Conservation (phyloP, 92 coral and sea anemone species). For the Chrysogorgia sp. region DNA sequence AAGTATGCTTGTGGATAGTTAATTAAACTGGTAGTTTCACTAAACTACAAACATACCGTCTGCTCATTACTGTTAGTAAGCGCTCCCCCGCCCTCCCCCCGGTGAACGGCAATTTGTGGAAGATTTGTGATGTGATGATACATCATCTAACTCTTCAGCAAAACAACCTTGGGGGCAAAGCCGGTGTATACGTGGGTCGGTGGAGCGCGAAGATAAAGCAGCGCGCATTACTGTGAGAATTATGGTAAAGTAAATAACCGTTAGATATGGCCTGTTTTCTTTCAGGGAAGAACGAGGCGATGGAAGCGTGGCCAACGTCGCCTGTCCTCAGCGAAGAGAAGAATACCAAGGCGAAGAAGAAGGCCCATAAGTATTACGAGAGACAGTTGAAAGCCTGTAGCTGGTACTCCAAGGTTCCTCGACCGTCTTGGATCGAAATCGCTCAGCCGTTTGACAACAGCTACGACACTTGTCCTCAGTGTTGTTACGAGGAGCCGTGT, state of each 20-base stretch:
- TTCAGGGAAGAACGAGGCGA: conserved; percentile 18
- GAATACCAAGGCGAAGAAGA: conserved; percentile 28
- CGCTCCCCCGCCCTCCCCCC: background rate
- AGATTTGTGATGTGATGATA: background rate
- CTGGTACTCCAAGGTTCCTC: conserved; percentile 29
- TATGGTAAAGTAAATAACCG: background rate
- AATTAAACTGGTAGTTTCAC: too few relatives aligned
- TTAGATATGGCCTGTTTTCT: conserved; percentile 5
- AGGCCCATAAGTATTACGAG: conserved; percentile 33
- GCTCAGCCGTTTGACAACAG: conserved; percentile 2
- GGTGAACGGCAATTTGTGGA: background rate
- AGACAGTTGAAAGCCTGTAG: conserved; percentile 29
- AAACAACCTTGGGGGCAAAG: background rate
- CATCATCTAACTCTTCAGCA: background rate
- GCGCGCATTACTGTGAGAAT: too few relatives aligned
- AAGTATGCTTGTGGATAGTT: too few relatives aligned
- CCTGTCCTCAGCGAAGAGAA: conserved; percentile 40
- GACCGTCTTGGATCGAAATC: conserved; percentile 21
- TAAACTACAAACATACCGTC: background rate
- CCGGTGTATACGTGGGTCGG: too few relatives aligned
- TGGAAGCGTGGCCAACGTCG: conserved; percentile 46
- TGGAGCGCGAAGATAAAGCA: too few relatives aligned
- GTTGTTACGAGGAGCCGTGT: conserved; percentile 31
- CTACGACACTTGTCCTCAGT: conserved; percentile 16
- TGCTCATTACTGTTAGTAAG: background rate